Percentiles rank a stretch among this genome's conserved stretches.
Conservation (phyloP, 2,888 invertebrate genomes). For the Sarcophaga carnaria region DNA sequence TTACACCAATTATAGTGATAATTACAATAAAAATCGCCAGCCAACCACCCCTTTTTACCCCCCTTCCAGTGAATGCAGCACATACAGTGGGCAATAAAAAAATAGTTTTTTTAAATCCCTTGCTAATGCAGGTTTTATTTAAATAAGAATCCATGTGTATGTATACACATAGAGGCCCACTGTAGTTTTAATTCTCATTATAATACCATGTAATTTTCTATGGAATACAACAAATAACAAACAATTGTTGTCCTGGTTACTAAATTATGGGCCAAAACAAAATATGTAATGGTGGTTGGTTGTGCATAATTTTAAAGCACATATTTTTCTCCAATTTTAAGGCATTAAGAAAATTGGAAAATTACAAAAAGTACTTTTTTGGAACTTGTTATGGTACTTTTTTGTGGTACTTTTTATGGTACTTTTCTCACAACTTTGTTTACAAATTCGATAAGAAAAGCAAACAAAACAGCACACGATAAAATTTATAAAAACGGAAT, state of each 20-base stretch:
- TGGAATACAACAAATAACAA: slow-evolving; percentile 2
- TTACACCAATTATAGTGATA: slow-evolving; percentile 15
- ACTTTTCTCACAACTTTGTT: neutral
- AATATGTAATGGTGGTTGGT: neutral
- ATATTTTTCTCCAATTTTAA: too few species aligned
- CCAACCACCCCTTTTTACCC: neutral
- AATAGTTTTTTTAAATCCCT: too few species aligned
- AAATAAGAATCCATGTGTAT: too few species aligned
- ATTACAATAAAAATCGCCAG: neutral
- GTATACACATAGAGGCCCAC: neutral
- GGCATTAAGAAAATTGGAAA: neutral
- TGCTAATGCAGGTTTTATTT: too few species aligned
- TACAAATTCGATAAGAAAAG: neutral
- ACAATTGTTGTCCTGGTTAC: slow-evolving; percentile 50
- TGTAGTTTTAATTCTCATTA: neutral
- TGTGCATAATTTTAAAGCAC: slow-evolving; percentile 4
- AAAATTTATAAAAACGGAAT: too few species aligned
- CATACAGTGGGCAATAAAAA: too few species aligned
- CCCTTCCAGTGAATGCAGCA: too few species aligned
- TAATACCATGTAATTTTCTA: slow-evolving; percentile 17
- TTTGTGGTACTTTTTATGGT: too few species aligned
- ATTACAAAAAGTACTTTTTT: neutral
- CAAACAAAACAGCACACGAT: neutral
- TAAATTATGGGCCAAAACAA: slow-evolving; percentile 49
- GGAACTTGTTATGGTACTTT: too few species aligned